Evolutionary conservation across 2,888 invertebrate species (phyloP), one percentile per base, ranked within the genome.

Genomic region (Limenitis arthemis): DNA sequence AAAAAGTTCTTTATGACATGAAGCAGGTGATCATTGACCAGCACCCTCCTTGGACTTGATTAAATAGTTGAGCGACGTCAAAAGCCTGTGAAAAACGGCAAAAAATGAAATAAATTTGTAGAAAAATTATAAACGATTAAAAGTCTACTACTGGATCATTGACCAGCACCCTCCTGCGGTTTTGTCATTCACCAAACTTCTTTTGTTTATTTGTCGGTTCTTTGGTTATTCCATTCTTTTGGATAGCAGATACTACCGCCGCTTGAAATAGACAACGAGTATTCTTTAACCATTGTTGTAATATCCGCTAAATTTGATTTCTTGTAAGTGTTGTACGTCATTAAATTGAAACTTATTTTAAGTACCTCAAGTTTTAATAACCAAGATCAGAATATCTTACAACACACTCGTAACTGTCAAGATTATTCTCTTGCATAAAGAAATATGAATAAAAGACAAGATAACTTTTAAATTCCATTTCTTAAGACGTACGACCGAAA

Each of bases 401-500:
- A 28, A 51, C 39, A 49, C 49, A 49, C 37, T 56, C 54, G 72
- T 72, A 72, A 72, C 73, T 76, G 72, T 76, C 73, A 74, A 71
- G 69, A 70, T 70, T 72, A 75, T 74, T 63, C 66, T 66, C 68
- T 69, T 61, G 67, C 70, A 69, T 72, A 69, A 58, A 59, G 56
- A 62, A 65, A 59, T 60, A 66, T 60, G 60, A 65, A 65, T 62
- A 74, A 75, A 71, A 67, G 69, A 71, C 66, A 63, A 75, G 75
- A 76, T 73, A 78, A 72, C 68, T 77, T 74, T 59, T 65, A 71
- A 75, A 77, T 82, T 79, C 76, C 71, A 69, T 68, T 68, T 66
- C 65, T 66, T 71, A 68, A 76, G 74, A 73, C 68, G 70, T 73
- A 74, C 72, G 70, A 73, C 72, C 73, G 68, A 71, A 77, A 77